Evolutionary conservation across 2,888 invertebrate genomes (phyloP).

Genomic region (Ferrisia virgata): DNA sequence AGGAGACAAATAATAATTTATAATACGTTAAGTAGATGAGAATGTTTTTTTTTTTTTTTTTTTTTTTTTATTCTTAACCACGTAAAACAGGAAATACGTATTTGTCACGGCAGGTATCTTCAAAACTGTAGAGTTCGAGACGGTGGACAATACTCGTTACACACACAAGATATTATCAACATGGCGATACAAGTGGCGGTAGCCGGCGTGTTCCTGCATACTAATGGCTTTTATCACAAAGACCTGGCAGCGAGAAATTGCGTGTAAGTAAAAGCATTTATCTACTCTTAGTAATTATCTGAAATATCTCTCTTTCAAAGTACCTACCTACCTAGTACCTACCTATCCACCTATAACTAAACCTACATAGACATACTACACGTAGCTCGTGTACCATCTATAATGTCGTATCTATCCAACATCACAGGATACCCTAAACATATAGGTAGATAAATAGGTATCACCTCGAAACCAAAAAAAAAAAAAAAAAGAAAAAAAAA

Average conservation of each 20-base stretch:
- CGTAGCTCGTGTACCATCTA: no score
- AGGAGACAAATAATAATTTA: no score
- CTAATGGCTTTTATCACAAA: conserved; percentile 80
- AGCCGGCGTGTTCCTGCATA: conserved; percentile 83
- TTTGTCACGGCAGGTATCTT: conserved; percentile 53
- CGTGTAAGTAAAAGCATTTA: conserved; percentile 66
- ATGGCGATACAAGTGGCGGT: conserved; percentile 82
- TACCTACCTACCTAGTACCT: no score
- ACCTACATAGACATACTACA: no score
- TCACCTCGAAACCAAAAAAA: no score
- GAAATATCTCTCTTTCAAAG: background rate
- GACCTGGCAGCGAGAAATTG: conserved; percentile 90
- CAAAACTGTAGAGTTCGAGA: conserved; percentile 54
- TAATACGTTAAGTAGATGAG: background rate
- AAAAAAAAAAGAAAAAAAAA: background rate
- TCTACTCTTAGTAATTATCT: background rate
- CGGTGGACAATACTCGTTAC: conserved; percentile 54
- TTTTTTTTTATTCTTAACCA: background rate
- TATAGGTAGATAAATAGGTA: no score
- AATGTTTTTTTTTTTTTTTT: background rate
- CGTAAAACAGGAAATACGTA: background rate
- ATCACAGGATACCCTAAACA: no score
- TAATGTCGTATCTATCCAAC: no score
- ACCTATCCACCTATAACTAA: no score
- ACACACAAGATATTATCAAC: conserved; percentile 77